Percentiles rank a stretch among this genome's conserved stretches.
Conservation (phyloP, 2,797 vertebrate species). For the Tauraco hartlaubi region DNA sequence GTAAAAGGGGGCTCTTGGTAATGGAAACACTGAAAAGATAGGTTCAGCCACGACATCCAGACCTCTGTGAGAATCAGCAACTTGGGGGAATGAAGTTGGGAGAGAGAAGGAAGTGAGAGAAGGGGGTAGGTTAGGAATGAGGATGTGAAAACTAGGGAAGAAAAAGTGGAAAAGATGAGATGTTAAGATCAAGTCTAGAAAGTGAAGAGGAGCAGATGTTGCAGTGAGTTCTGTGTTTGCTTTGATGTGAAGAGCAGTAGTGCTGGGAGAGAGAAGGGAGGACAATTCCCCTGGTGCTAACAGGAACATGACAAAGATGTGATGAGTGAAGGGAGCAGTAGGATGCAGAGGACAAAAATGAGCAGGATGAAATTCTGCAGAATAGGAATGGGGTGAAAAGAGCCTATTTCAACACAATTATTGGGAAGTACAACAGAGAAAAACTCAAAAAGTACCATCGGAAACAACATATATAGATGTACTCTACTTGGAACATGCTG, state of each 20-base stretch:
- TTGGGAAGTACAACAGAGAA: neutral
- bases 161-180: neutral
- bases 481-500: neutral
- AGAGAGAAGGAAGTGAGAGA: neutral
- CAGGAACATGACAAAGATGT: neutral
- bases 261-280: neutral
- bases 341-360: neutral
- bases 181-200: neutral
- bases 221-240: neutral
- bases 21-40: neutral
- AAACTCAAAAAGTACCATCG: neutral
- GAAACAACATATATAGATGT: neutral
- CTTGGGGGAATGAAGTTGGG: neutral
- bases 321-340: neutral
- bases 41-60: neutral
- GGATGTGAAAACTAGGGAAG: neutral
- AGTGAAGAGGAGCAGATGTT: neutral
- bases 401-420: neutral
- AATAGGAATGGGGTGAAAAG: neutral
- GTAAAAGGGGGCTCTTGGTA: neutral
- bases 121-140: neutral
- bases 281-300: neutral
- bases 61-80: neutral
- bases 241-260: neutral
- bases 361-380: neutral